A percentile compares a stretch with the other conserved stretches of the same genome.
Evolutionary conservation across 2,888 invertebrate genomes (phyloP).

Genomic region (Anthophora plumipes): DNA sequence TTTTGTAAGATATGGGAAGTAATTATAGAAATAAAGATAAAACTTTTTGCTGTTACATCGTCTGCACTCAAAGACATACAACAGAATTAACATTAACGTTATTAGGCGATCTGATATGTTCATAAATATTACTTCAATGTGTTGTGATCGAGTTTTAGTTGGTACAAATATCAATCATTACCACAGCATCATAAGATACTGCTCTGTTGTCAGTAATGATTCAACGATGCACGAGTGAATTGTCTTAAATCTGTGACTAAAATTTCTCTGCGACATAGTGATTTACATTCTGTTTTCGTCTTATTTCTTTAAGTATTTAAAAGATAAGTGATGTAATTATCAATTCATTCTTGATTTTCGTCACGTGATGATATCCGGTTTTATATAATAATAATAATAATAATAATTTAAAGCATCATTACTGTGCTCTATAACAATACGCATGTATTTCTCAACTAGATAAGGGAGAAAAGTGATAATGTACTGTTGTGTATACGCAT

Average conservation of each 20-base stretch:
- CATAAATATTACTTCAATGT: not conserved
- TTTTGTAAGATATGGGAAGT: conserved; percentile 1
- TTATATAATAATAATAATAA: not conserved
- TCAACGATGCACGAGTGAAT: conserved; percentile 2
- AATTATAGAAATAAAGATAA: conserved; percentile 21
- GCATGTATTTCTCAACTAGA: conserved; percentile 8
- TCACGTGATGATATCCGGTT: not conserved
- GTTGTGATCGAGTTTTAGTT: conserved; percentile 5
- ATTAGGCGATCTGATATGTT: not conserved
- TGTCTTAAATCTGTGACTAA: not conserved
- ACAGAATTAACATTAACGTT: not conserved
- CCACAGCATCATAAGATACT: conserved; percentile 9
- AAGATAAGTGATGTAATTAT: not conserved
- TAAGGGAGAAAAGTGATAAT: conserved; percentile 42
- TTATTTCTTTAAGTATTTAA: not conserved
- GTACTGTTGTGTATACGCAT: conserved; percentile 17
- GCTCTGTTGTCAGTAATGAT: not conserved
- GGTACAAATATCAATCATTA: conserved; percentile 5
- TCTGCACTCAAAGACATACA: not conserved
- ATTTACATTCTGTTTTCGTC: not conserved
- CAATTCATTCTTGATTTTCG: not conserved
- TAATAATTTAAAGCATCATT: not conserved
- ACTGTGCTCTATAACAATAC: conserved; percentile 1
- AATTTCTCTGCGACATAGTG: too few species aligned
- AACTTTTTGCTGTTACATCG: not conserved